These are phyloP conservation scores for Agapornis roseicollis DNA, from an alignment of 2,113 vertebrate genomes.

Conservation along the genomic window DNA sequence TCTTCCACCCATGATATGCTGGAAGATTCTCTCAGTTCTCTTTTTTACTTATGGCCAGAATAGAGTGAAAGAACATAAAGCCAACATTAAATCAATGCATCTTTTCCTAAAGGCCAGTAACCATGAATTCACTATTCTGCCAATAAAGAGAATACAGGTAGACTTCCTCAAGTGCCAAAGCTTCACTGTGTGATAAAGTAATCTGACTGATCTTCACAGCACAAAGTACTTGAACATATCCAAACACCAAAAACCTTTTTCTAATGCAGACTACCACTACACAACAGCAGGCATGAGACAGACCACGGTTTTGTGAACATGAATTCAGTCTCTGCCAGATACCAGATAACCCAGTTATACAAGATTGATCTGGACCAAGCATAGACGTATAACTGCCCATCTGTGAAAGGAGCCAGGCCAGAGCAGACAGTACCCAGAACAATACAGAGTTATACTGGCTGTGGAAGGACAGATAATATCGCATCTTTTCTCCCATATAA, in stretches of 20 bases:
- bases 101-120: neutral
- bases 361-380: neutral
- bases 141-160: neutral
- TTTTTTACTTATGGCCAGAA: neutral
- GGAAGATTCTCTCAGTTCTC: neutral
- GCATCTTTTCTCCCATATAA: neutral
- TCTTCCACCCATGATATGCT: neutral
- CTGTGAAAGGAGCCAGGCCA: neutral
- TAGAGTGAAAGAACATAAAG: neutral
- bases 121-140: neutral
- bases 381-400: neutral
- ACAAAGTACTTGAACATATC: neutral
- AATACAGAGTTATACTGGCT: neutral
- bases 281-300: neutral
- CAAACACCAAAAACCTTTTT: neutral
- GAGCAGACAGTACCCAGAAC: fast-evolving
- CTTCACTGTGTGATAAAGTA: neutral
- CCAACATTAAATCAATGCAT: neutral
- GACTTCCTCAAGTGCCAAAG: neutral
- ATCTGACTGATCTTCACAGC: neutral
- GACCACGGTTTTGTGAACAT: neutral
- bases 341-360: neutral
- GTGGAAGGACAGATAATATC: neutral
- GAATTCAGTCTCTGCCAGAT: neutral
- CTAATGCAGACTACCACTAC: neutral